Base-by-base conservation (phyloP, 2,113 vertebrate species). In the Xenopus tropicalis region DNA sequence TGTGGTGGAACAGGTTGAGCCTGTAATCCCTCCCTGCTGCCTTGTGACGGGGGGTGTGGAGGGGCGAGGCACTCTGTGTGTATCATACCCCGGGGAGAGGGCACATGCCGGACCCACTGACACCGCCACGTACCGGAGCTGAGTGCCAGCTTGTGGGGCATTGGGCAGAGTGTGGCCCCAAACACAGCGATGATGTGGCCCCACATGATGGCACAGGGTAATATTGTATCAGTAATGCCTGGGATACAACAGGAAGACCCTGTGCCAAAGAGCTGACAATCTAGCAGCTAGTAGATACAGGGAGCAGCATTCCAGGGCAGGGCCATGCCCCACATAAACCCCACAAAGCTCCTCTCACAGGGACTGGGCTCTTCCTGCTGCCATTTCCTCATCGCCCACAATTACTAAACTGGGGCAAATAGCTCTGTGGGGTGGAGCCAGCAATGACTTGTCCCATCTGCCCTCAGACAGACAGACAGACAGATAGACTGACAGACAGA, bases 1-100 rank as follows among this genome's bases (percentile, higher is more conserved):
- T 77, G 82, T 37, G 61, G 77, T 63, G 62, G 66, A 83, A 79
- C 82, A 71, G 80, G 82, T 81, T 75, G 22, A 37, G 70, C 74
- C 64, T 67, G 74, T 71, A 70, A 73, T 52, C 78, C 70, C 66
- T 76, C 77, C 82, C 78, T 66, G 52, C 22, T 46, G 29, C 29
- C 3, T 71, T 59, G 61, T 71, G 66, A 63, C 77, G 76, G 37
- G 43, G 46, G 64, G 64, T 44, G 54, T 14, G 48, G 63, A 46
- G 29, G 64, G 57, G 54, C 3, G 48, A 24, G 46, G 29, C 29
- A 58, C 19, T 43, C 1, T 17, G 11, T 61, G 22, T 56, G 43
- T 23, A 46, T 54, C 56, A 61, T 23, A 10, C 58, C 66, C 66
- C 14, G 42, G 10, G 44, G 58, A 51, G 3, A 71, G 46, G 57